Conservation (phyloP, 2,797 vertebrate species). For the Argentina silus region DNA sequence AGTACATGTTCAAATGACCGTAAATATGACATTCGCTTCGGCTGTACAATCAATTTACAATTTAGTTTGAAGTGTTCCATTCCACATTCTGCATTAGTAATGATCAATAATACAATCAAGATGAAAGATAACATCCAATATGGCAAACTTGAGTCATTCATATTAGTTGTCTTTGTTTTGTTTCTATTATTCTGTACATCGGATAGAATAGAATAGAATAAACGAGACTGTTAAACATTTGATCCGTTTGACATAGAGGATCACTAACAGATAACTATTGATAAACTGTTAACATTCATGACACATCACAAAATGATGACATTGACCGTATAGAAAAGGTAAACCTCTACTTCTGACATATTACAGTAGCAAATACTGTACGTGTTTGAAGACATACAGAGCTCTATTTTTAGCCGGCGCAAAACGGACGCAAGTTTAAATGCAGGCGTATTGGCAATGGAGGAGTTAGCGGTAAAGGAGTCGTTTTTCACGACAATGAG, state of each 20-base stretch:
- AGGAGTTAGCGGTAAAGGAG: no score
- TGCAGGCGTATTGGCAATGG: no score
- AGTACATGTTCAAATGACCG: background rate
- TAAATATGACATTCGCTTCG: background rate
- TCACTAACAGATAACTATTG: background rate
- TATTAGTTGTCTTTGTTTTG: background rate
- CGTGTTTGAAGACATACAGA: background rate
- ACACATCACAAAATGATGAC: background rate
- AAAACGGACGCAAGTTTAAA: no score
- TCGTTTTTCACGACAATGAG: no score
- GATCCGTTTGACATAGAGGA: background rate
- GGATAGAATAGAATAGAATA: background rate
- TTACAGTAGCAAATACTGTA: background rate
- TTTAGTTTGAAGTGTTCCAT: background rate
- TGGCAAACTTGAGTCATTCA: background rate
- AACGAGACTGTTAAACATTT: background rate
- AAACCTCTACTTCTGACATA: background rate
- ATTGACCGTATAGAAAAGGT: background rate
- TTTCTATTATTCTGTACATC: background rate
- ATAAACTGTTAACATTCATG: background rate
- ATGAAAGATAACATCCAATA: background rate
- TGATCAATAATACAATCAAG: background rate
- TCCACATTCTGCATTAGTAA: background rate
- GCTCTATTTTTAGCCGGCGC: no score
- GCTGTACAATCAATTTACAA: background rate